These are phyloP conservation scores for Tetrao urogallus DNA, from an alignment of 2,113 vertebrate genomes.

Conservation along the genomic window DNA sequence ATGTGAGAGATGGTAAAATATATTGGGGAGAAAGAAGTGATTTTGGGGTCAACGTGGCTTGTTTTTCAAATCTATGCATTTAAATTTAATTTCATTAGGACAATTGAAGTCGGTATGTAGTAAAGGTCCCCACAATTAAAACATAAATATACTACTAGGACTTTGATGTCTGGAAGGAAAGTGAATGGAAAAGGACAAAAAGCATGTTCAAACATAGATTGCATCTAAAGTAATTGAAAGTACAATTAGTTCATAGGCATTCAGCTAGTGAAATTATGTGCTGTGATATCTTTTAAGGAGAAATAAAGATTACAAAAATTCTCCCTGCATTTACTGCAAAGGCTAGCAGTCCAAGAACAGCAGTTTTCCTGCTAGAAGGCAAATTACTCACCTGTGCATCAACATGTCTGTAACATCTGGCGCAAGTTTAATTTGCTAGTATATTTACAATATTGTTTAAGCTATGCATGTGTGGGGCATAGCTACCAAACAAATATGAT, in stretches of 20 bases:
- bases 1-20: background rate
- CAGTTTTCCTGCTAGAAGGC: background rate
- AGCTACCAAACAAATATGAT: background rate
- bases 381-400: background rate
- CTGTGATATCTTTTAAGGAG: conserved; percentile 22
- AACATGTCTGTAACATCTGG: background rate
- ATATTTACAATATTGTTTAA: background rate
- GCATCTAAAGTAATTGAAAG: conserved; percentile 48
- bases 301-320: conserved; percentile 10
- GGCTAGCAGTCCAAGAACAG: background rate
- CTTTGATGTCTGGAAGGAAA: conserved; percentile 5
- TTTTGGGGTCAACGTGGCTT: background rate
- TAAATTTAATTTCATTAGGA: conserved; percentile 53
- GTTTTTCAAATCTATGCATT: conserved; percentile 15
- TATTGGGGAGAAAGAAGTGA: background rate
- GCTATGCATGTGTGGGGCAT: rapidly evolving
- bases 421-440: background rate
- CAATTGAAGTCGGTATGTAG: conserved; percentile 18
- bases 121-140: background rate
- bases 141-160: background rate
- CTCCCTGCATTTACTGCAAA: background rate
- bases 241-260: conserved; percentile 20
- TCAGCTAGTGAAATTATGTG: background rate
- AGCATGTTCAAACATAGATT: conserved; percentile 22
- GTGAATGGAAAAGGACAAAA: conserved; percentile 15